phyloP scores from a whole-genome alignment of 2,113 vertebrate genomes.

The Sclerurus mexicanus region DNA sequence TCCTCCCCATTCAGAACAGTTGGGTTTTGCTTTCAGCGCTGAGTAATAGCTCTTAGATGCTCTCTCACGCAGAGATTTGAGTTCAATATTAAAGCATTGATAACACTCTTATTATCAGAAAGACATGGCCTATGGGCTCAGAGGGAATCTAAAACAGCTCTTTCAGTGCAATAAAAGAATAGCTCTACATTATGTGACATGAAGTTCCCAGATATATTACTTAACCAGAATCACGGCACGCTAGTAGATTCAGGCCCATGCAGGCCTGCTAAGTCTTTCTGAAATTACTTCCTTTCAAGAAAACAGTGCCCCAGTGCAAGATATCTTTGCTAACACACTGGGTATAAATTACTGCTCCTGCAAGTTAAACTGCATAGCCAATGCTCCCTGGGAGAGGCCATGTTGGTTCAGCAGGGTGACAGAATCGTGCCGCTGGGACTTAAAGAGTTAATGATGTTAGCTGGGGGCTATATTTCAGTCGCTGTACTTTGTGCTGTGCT shows the following conservation, averaged over 20 bases:
- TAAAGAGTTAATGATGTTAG: constrained; percentile 51
- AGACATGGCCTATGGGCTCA: constrained; percentile 70
- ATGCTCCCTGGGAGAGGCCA: constrained; percentile 18
- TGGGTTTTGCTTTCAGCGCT: constrained; percentile 69
- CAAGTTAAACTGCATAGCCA: constrained; percentile 37
- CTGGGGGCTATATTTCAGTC: constrained; percentile 48
- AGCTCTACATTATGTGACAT: constrained; percentile 36
- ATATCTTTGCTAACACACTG: constrained; percentile 50
- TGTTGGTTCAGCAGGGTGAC: constrained; percentile 33
- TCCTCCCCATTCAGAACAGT: constrained; percentile 70
- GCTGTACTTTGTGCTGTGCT: constrained; percentile 34
- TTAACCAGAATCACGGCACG: constrained; percentile 42
- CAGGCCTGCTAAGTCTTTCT: constrained; percentile 52
- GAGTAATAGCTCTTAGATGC: constrained; percentile 63
- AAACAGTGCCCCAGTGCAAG: constrained; percentile 58
- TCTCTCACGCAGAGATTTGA: constrained; percentile 57
- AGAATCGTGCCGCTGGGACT: constrained; percentile 32
- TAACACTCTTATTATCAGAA: constrained; percentile 76
- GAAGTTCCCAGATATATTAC: constrained; percentile 61
- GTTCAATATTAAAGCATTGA: constrained; percentile 67
- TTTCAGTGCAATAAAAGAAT: constrained; percentile 52
- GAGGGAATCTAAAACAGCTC: constrained; percentile 64
- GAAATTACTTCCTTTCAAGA: constrained; percentile 60
- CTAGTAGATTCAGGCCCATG: constrained; percentile 22
- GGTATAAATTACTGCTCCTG: constrained; percentile 17